These are phyloP conservation scores for Coranthus polyacanthus DNA, from an alignment of 2,797 vertebrate species.

Conservation along the genomic window DNA sequence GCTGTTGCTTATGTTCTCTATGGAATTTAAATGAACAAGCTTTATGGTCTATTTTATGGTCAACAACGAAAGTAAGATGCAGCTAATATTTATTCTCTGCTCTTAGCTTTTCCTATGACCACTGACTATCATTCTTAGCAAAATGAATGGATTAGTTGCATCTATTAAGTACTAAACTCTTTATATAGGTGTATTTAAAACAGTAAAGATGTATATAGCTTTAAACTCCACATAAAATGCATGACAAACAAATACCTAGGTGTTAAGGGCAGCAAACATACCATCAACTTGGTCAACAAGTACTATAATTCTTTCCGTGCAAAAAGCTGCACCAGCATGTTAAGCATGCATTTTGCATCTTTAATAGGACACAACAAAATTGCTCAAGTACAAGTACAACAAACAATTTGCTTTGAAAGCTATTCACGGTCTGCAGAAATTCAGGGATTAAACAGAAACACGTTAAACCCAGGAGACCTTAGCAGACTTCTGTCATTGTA, in stretches of 20 bases:
- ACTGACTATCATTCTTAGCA: no score
- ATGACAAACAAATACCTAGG: conserved; percentile 9
- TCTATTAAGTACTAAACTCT: no score
- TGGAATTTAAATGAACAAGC: conserved; percentile 10
- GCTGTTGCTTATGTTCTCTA: neutral
- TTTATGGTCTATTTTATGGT: conserved; percentile 8
- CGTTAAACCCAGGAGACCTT: conserved; percentile 56
- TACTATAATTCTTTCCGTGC: neutral
- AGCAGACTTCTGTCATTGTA: conserved; percentile 53
- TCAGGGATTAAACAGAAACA: conserved; percentile 59
- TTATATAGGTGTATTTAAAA: no score
- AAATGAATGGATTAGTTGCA: no score
- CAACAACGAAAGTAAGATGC: neutral
- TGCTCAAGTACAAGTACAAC: conserved; percentile 38
- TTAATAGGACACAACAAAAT: conserved; percentile 34
- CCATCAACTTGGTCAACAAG: conserved; percentile 4
- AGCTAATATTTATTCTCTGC: no score
- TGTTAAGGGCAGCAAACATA: conserved; percentile 13
- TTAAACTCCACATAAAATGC: neutral
- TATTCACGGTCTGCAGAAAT: conserved; percentile 54
- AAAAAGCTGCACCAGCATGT: conserved; percentile 18
- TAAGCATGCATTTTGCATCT: conserved; percentile 36
- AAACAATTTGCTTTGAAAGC: conserved; percentile 48
- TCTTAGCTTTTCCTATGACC: no score
- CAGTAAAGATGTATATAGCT: neutral